Percentiles rank a stretch among this genome's conserved stretches.
phyloP scores from a whole-genome alignment of 2,888 invertebrate species.

The Cordilura impudica region DNA sequence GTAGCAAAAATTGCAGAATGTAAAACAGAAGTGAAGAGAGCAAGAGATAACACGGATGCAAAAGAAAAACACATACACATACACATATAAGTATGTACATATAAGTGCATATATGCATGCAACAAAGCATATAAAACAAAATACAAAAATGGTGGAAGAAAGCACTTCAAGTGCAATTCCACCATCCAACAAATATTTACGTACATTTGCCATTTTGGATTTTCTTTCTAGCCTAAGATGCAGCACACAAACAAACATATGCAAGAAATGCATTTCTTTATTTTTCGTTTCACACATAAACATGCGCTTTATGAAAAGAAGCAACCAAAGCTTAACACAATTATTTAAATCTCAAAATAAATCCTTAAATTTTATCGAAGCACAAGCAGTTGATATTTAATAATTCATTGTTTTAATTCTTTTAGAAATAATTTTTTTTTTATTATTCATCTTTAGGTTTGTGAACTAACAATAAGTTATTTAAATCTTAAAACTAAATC shows the following conservation, averaged over 20 bases:
- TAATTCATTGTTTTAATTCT: no score
- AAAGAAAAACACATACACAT: conserved; percentile 10
- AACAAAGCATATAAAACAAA: conserved; percentile 26
- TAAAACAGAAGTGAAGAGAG: conserved; percentile 35
- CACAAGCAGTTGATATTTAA: no score
- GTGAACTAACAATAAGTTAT: no score
- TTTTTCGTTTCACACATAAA: neutral
- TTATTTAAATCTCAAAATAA: no score
- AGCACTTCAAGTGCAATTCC: conserved; percentile 63
- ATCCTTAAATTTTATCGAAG: no score
- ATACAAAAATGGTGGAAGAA: conserved; percentile 56
- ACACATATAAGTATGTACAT: conserved; percentile 9
- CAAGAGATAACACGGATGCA: conserved; percentile 39
- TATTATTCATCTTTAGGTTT: no score
- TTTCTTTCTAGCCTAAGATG: conserved; percentile 28
- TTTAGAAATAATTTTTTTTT: no score
- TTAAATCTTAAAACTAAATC: no score
- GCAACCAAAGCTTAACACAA: neutral
- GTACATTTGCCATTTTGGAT: neutral
- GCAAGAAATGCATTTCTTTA: neutral
- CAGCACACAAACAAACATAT: no score
- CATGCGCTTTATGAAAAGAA: neutral
- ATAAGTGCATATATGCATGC: no score
- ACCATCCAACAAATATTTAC: conserved; percentile 43
- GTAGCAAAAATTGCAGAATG: conserved; percentile 39